Conservation (phyloP, 1,140 invertebrate species). For the Meteorus sp. region DNA sequence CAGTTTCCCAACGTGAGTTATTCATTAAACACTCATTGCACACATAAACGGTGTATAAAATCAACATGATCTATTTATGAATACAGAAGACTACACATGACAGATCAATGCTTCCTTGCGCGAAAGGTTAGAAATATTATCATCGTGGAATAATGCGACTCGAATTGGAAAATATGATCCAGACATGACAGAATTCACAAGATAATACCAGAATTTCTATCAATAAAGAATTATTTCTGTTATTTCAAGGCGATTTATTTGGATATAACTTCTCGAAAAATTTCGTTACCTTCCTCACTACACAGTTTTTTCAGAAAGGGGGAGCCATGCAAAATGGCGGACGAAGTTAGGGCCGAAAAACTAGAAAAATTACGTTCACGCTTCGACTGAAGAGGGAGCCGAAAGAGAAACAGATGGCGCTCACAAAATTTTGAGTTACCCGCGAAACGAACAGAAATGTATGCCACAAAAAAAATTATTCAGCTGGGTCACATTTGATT, state of each 20-base stretch:
- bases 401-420: background rate
- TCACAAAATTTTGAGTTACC: background rate
- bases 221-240: constrained; percentile 26
- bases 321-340: constrained; percentile 3
- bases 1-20: no score
- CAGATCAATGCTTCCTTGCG: no score
- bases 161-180: background rate
- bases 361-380: background rate
- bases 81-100: background rate
- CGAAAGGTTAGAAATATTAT: no score
- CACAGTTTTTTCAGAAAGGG: constrained; percentile 41
- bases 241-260: constrained; percentile 31
- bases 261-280: constrained; percentile 20
- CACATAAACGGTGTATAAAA: no score
- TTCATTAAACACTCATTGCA: no score
- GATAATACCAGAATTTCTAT: background rate
- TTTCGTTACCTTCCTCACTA: constrained; percentile 42
- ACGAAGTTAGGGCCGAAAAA: no score
- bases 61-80: no score
- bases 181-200: background rate
- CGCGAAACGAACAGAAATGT: background rate
- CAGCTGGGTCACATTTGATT: no score
- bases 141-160: no score
- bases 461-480: no score
- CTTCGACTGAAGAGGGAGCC: background rate